phyloP scores from a whole-genome alignment of 1,140 invertebrate genomes.

The Drosophila ficusphila region DNA sequence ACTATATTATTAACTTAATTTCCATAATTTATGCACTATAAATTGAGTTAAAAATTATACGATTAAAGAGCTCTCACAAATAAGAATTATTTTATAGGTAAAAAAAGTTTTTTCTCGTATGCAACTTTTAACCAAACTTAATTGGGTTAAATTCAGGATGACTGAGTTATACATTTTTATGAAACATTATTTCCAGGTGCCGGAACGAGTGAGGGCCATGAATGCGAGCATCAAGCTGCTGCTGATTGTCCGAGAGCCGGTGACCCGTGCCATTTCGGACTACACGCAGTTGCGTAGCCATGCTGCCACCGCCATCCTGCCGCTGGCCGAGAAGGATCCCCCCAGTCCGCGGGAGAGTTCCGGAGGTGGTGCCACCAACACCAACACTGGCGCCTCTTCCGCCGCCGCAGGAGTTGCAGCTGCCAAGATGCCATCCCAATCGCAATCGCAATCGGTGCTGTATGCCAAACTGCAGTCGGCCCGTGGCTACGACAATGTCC shows the following conservation, averaged over 20 bases:
- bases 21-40: too few species aligned
- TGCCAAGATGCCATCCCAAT: conserved; percentile 51
- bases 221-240: conserved; percentile 96
- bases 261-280: conserved; percentile 97
- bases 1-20: too few species aligned
- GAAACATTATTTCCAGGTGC: conserved; percentile 86
- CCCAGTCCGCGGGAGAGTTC: conserved; percentile 27
- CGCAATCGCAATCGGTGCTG: conserved; percentile 58
- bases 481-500: conserved; percentile 63
- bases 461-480: conserved; percentile 71
- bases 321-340: conserved; percentile 73
- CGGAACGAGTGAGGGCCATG: conserved; percentile 95
- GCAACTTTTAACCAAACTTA: too few species aligned
- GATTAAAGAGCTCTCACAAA: too few species aligned
- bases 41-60: too few species aligned
- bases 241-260: conserved; percentile 97
- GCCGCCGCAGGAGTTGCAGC: conserved; percentile 31
- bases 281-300: conserved; percentile 95
- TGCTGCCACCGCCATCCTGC: conserved; percentile 88
- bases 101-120: too few species aligned
- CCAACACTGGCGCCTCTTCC: too few species aligned
- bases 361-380: background rate
- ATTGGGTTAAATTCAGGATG: too few species aligned
- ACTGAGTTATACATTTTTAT: too few species aligned
- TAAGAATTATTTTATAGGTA: too few species aligned